Base-by-base conservation (phyloP, 1,140 invertebrate genomes). In the Drosophila fuyamai region DNA sequence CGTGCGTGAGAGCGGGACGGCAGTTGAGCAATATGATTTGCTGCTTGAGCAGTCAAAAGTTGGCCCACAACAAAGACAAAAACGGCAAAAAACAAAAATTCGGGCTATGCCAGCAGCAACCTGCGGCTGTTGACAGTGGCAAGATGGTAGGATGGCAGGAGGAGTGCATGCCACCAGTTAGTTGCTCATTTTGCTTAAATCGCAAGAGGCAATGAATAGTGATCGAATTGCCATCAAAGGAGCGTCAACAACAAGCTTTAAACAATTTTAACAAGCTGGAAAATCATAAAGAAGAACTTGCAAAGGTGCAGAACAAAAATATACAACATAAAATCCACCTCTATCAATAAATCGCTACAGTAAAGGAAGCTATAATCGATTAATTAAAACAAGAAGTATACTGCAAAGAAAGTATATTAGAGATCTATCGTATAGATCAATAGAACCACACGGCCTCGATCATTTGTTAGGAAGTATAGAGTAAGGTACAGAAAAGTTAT, bases 31-130 rank as follows among this genome's bases (percentile, higher is more conserved):
- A 89, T 88, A 88, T 88, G 80, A 88, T 88, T 88, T 88, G 84
- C 84, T 89, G 84, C 84, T 74, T 80, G 83, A 83, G 84, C 76
- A 89, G 84, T 88, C 83, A 89, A 84, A 88, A 88, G 81, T 57
- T 60, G 36, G 47, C 60, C 44, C 53, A 77, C 56, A 73, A 41
- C 60, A 67, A 76, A 46, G 50, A 66, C 29, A 47, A 32, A 59
- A 14, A 60, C 58, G 50, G 38, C 53, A 55, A 76, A 32, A 48
- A 29, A 55, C 29, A 62, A 32, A 43, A 74, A 74, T 47, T 18
- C 50, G 62, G 35, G 18, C 40, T 67, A 48, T 35, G 41, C 14
- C 44, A 46, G 46, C 23, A 44, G 48, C 27, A 61, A 61, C 29
- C n/a, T 50, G 38, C 41, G 32, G 32, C 29, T 65, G 27, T 47